These are phyloP conservation scores for Callyntrura sp. DNA, from an alignment of 2,888 invertebrate species.

Conservation along the genomic window DNA sequence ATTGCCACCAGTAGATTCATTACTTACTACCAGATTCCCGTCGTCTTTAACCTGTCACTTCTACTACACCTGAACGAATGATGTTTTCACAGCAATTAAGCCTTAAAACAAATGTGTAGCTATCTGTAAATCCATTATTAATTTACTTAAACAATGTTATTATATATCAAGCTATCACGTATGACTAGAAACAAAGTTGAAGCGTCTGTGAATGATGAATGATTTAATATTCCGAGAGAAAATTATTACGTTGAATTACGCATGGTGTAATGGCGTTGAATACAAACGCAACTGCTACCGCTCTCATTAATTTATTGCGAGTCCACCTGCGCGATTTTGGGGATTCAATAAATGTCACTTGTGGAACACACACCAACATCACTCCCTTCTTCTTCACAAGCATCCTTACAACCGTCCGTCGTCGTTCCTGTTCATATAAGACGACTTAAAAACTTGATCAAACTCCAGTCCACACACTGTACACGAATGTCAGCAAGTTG, in stretches of 20 bases:
- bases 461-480: too few species aligned
- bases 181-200: constrained; percentile 7
- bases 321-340: too few species aligned
- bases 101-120: constrained; percentile 8
- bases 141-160: constrained; percentile 25
- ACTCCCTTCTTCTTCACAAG: constrained; percentile 7
- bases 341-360: neutral
- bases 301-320: constrained; percentile 19
- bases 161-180: constrained; percentile 24
- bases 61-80: constrained; percentile 8
- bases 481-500: too few species aligned
- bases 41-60: constrained; percentile 6
- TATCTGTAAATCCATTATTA: neutral
- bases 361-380: neutral
- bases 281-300: neutral
- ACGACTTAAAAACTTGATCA: too few species aligned
- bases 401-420: too few species aligned
- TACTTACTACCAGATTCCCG: constrained; percentile 4
- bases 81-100: neutral
- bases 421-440: too few species aligned
- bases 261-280: constrained; percentile 29
- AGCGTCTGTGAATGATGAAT: constrained; percentile 47
- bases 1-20: constrained; percentile 6
- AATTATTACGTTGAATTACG: neutral
- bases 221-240: neutral